A percentile compares a stretch with the other conserved stretches of the same genome.
phyloP scores from a whole-genome alignment of 1,140 invertebrate species.

The Ooceraea biroi region DNA sequence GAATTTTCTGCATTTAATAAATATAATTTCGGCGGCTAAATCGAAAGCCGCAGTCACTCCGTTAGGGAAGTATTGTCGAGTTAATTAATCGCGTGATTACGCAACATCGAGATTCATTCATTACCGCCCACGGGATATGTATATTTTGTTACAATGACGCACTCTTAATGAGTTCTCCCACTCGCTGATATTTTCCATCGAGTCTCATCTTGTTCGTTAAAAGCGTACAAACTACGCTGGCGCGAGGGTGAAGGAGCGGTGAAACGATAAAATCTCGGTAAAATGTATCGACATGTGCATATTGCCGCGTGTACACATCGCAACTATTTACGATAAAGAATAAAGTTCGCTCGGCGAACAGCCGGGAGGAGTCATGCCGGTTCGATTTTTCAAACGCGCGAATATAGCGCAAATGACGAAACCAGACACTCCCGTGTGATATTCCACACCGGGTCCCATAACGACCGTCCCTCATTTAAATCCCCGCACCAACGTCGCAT shows the following conservation, averaged over 20 bases:
- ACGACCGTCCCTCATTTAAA: slow-evolving; percentile 76
- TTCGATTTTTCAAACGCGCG: slow-evolving; percentile 6
- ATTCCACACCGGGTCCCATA: slow-evolving; percentile 72
- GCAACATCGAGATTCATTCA: neutral
- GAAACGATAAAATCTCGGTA: neutral
- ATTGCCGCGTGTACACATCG: neutral
- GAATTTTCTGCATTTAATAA: slow-evolving; percentile 44
- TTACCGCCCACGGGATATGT: neutral
- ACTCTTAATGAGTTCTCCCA: neutral
- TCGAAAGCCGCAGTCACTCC: neutral
- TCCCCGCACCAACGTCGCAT: slow-evolving; percentile 76
- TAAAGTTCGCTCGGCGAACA: neutral
- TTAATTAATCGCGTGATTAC: slow-evolving; percentile 49
- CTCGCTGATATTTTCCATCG: neutral
- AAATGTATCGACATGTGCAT: neutral
- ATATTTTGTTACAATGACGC: slow-evolving; percentile 1
- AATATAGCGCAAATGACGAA: slow-evolving; percentile 57
- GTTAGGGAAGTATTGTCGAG: slow-evolving; percentile 52
- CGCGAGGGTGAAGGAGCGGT: neutral
- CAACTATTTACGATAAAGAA: neutral
- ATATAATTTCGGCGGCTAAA: slow-evolving; percentile 39
- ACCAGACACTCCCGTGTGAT: slow-evolving; percentile 73
- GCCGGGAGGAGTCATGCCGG: neutral
- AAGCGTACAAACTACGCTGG: neutral
- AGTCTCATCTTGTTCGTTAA: neutral